phyloP scores from a whole-genome alignment of 1,140 invertebrate species.

The Sycophila sp. region DNA sequence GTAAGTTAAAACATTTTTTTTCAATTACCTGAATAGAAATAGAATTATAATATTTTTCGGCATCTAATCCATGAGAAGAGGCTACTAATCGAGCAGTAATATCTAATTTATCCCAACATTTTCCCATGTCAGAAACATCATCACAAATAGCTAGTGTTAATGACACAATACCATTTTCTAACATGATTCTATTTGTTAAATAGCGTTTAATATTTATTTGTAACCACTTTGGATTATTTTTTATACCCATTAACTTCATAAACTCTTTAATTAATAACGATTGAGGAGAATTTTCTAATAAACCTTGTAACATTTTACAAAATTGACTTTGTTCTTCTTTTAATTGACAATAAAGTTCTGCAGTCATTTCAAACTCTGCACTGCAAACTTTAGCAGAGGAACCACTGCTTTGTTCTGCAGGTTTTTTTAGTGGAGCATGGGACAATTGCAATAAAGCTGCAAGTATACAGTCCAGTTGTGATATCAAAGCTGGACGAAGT shows the following conservation, averaged over 20 bases:
- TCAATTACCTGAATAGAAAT: constrained; percentile 56
- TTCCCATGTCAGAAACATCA: constrained; percentile 67
- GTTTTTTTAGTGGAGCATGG: constrained; percentile 73
- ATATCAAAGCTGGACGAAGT: constrained; percentile 58
- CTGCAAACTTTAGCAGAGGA: not conserved
- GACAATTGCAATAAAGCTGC: constrained; percentile 76
- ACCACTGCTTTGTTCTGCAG: constrained; percentile 41
- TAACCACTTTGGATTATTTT: constrained; percentile 72
- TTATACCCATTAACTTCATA: constrained; percentile 72
- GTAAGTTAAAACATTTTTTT: not conserved
- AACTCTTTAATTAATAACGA: constrained; percentile 75
- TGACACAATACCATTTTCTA: constrained; percentile 71
- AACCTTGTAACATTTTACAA: constrained; percentile 63
- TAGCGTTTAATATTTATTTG: constrained; percentile 70
- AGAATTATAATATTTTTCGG: constrained; percentile 67
- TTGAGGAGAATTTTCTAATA: constrained; percentile 70
- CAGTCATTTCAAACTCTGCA: constrained; percentile 50
- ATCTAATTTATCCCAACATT: constrained; percentile 75
- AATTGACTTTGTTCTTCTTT: constrained; percentile 68
- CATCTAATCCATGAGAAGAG: constrained; percentile 64
- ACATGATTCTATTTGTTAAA: constrained; percentile 69
- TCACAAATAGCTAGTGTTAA: constrained; percentile 73
- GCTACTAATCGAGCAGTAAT: constrained; percentile 73
- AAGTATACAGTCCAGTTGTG: constrained; percentile 67
- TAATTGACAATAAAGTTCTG: constrained; percentile 67